Conservation (phyloP, 2,888 invertebrate genomes). For the Salticus scenicus region DNA sequence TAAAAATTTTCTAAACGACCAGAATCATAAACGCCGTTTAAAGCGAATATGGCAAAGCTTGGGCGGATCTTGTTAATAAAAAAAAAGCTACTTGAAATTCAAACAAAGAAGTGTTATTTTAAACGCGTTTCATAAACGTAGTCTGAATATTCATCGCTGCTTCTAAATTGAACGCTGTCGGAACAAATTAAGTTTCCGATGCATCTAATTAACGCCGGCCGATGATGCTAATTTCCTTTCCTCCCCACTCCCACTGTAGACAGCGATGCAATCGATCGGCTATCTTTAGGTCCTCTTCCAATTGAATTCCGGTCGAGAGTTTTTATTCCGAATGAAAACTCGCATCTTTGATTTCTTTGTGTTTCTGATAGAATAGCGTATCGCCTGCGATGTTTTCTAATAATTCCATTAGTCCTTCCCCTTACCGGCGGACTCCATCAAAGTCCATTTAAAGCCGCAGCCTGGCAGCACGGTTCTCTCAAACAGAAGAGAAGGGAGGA, state of each 20-base stretch:
- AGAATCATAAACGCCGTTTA: background rate
- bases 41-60: background rate
- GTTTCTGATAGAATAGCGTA: constrained; percentile 53
- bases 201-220: constrained; percentile 4
- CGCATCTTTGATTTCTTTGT: constrained; percentile 64
- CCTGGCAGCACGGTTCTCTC: constrained; percentile 25
- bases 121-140: background rate
- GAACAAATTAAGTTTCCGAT: background rate
- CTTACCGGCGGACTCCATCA: constrained; percentile 52
- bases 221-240: background rate
- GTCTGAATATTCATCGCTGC: background rate
- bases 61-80: background rate
- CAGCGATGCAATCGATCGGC: background rate
- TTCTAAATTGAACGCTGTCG: background rate
- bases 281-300: background rate
- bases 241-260: background rate
- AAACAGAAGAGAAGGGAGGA: constrained; percentile 6
- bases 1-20: background rate
- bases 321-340: constrained; percentile 48
- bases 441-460: constrained; percentile 66
- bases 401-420: constrained; percentile 64
- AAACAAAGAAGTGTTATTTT: background rate
- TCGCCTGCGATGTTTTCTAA: constrained; percentile 66
- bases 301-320: constrained; percentile 16
- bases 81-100: background rate